These are phyloP conservation scores for Galeruca laticollis DNA, from an alignment of 2,888 invertebrate species.

Conservation along the genomic window DNA sequence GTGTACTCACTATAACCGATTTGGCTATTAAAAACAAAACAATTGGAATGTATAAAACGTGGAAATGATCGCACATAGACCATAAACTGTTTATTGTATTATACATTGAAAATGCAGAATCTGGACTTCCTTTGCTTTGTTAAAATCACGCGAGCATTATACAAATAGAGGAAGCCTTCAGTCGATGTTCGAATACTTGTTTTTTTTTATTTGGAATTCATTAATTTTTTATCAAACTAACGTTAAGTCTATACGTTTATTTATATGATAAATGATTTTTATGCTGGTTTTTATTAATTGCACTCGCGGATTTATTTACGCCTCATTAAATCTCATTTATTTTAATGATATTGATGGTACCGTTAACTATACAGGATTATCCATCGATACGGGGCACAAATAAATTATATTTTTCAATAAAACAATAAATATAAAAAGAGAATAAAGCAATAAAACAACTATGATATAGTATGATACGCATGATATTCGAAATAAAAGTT, in stretches of 20 bases:
- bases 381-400: too few relatives aligned
- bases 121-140: slow-evolving; percentile 60
- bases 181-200: slow-evolving; percentile 53
- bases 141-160: slow-evolving; percentile 58
- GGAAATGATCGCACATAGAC: slow-evolving; percentile 42
- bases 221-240: slow-evolving; percentile 37
- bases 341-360: not conserved
- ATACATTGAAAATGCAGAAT: slow-evolving; percentile 48
- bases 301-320: slow-evolving; percentile 9
- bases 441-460: too few relatives aligned
- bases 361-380: not conserved
- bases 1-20: slow-evolving; percentile 30
- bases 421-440: too few relatives aligned
- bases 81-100: slow-evolving; percentile 49
- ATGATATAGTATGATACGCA: too few relatives aligned
- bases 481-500: too few relatives aligned
- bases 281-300: slow-evolving; percentile 6
- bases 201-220: slow-evolving; percentile 55
- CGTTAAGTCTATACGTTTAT: slow-evolving; percentile 32
- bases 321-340: slow-evolving; percentile 10
- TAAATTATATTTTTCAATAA: too few relatives aligned
- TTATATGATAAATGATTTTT: slow-evolving; percentile 35
- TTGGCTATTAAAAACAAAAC: slow-evolving; percentile 34
- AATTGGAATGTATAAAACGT: slow-evolving; percentile 41
- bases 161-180: slow-evolving; percentile 59